Percentiles rank a stretch among this genome's conserved stretches.
These are phyloP conservation scores for Brachionus asplanchnoidis DNA, from an alignment of 1,140 invertebrate genomes.

Conservation along the genomic window DNA sequence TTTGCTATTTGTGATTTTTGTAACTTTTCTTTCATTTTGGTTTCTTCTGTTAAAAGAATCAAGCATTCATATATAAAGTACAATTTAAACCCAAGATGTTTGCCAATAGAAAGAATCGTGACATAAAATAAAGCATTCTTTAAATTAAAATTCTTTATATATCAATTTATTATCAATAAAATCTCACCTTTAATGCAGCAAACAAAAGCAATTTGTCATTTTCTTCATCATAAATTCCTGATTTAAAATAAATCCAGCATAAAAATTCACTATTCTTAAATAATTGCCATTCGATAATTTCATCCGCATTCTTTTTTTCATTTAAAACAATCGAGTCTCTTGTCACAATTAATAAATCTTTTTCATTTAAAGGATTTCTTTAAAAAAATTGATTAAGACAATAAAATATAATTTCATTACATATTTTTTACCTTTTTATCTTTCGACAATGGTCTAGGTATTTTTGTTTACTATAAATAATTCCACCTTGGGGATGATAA, in stretches of 20 bases:
- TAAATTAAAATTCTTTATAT: background rate
- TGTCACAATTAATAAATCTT: background rate
- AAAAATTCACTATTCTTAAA: constrained; percentile 4
- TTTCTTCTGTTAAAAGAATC: background rate
- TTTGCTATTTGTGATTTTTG: background rate
- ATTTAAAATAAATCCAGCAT: background rate
- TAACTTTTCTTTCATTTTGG: background rate
- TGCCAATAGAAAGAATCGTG: background rate
- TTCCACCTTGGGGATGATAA: no score
- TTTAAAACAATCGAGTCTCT: background rate
- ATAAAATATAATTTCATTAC: no score
- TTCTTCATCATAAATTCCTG: background rate
- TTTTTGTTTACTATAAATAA: no score
- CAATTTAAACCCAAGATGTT: background rate
- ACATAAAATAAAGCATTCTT: background rate
- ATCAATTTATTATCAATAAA: background rate
- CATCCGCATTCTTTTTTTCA: background rate
- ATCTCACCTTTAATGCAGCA: background rate
- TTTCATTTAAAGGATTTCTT: background rate
- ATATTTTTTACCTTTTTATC: no score
- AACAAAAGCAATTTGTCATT: background rate
- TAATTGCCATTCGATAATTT: background rate
- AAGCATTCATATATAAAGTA: background rate
- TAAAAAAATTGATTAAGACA: background rate
- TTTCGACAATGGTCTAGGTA: no score